Evolutionary conservation across 2,888 invertebrate species (phyloP), one percentile per base, ranked within the genome.

Genomic region (Strigamia transsilvanica): DNA sequence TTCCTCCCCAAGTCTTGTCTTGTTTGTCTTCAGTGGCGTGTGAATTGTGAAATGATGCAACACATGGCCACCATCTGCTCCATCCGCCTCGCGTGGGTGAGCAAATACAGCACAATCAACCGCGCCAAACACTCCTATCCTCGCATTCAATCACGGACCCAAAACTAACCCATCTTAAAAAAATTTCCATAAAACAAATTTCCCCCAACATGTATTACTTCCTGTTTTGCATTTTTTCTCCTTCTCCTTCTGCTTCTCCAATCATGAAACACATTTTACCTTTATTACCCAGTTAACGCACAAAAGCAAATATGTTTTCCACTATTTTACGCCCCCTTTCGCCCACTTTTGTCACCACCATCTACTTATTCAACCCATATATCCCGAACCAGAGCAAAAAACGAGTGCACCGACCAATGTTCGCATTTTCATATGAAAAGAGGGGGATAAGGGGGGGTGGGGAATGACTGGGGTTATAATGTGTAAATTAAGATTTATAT

Each of bases 1-100:
- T 66, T 66, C 27, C 15, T 27, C 66, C 66, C 3, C 1, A 66
- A 15, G 5, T 66, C 32, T 3, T 51, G 66, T 66, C 66, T 66
- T 66, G 66, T 66, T 66, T 66, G 66, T 66, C 66, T 66, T 66
- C 66, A 66, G 66, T 66, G 66, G 66, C 66, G 66, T 66, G 66
- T 66, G 66, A 66, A 66, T 66, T 66, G 66, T 66, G 66, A 66
- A 66, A 66, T 66, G 66, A 66, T 66, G 66, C 66, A 66, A 66
- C 66, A 66, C 66, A 66, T 66, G 66, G 66, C 66, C 27, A 66
- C 66, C 66, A 66, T 66, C 66, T 66, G 66, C 66, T 66, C 66
- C 66, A 66, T 66, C 66, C 66, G 66, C 66, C 32, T 66, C 32
- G 66, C 66, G 27, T 66, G 27, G 15, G 27, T 66, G 66, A 66